phyloP scores from a whole-genome alignment of 2,888 invertebrate species.

The Sussaba pulchella region DNA sequence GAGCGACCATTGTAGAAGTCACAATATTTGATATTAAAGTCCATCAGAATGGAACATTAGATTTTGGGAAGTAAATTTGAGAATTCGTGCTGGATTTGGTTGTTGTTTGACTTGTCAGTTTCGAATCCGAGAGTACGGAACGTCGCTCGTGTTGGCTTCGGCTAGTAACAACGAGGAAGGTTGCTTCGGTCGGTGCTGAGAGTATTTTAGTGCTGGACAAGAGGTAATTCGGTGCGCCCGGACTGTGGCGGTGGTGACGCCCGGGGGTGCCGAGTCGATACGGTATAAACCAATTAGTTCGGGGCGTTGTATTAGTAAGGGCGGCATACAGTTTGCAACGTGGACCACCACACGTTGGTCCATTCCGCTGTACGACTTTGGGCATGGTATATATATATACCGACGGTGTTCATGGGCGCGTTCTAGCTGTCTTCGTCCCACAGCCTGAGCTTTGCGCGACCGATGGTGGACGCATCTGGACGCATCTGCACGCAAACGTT shows the following conservation, averaged over 20 bases:
- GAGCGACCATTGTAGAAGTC: too few relatives aligned
- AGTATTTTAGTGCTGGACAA: slow-evolving; percentile 41
- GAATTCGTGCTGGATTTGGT: neutral
- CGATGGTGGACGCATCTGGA: slow-evolving; percentile 27
- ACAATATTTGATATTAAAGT: too few relatives aligned
- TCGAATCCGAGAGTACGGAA: neutral
- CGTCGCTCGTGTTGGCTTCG: neutral
- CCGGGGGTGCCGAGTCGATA: slow-evolving; percentile 37
- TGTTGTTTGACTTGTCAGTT: neutral
- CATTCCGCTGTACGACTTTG: slow-evolving; percentile 9
- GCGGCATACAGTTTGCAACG: slow-evolving; percentile 26
- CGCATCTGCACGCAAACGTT: slow-evolving; percentile 41
- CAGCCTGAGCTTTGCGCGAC: neutral
- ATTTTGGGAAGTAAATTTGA: neutral
- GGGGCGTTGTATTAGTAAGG: slow-evolving; percentile 41
- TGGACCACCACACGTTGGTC: slow-evolving; percentile 24
- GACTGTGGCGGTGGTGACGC: slow-evolving; percentile 31
- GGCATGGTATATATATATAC: slow-evolving; percentile 10
- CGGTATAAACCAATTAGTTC: slow-evolving; percentile 51
- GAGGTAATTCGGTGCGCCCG: slow-evolving; percentile 29
- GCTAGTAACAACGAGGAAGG: slow-evolving; percentile 33
- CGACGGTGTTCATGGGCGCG: neutral
- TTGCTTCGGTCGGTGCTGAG: slow-evolving; percentile 6
- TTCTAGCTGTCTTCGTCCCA: slow-evolving; percentile 6
- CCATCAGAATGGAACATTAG: too few relatives aligned